Evolutionary conservation across 1,140 invertebrate genomes (phyloP).

Genomic region (Rhopalosiphum padi): DNA sequence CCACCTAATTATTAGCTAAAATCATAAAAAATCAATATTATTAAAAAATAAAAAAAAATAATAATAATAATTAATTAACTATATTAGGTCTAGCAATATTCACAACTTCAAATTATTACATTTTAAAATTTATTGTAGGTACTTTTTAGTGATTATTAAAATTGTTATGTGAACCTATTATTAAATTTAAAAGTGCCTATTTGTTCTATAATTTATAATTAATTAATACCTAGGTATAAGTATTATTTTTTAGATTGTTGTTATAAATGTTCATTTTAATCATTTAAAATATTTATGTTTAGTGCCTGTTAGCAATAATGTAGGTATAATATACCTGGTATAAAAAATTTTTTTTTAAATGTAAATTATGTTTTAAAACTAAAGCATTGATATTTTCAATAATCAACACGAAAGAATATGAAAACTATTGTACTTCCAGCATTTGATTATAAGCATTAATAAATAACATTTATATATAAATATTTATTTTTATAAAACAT

Average conservation of each 20-base stretch:
- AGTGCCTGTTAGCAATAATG: neutral
- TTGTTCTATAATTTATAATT: slow-evolving; percentile 1
- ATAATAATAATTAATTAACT: neutral
- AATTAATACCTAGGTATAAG: neutral
- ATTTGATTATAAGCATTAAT: neutral
- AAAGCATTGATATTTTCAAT: neutral
- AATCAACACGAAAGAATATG: neutral
- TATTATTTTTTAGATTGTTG: neutral
- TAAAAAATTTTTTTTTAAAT: neutral
- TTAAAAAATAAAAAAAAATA: neutral
- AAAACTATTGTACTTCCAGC: neutral
- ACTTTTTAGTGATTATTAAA: neutral
- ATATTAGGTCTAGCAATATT: neutral
- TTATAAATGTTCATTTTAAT: neutral
- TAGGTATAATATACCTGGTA: neutral
- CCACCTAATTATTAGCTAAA: neutral
- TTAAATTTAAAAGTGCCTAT: neutral
- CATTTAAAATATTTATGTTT: neutral
- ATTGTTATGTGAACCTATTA: neutral
- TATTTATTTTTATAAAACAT: slow-evolving; percentile 33
- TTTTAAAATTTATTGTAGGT: neutral
- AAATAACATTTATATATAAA: neutral
- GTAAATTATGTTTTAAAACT: neutral
- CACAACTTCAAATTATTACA: neutral
- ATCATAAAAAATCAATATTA: neutral